phyloP scores from a whole-genome alignment of 2,888 invertebrate species.

The Leptinotarsa tumamoca region DNA sequence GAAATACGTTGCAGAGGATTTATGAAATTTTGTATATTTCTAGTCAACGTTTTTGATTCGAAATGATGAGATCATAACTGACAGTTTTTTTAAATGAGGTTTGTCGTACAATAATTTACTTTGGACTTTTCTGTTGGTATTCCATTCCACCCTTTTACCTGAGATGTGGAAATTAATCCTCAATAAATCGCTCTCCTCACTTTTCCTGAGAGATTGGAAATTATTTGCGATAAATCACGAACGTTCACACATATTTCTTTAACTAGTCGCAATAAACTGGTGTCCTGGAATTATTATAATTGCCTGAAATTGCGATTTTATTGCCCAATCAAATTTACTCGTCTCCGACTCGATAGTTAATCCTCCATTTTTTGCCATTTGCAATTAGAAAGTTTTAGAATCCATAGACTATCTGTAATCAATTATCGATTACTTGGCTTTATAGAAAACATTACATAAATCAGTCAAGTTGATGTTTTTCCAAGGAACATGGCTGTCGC shows the following conservation, averaged over 20 bases:
- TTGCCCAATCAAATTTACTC: not conserved
- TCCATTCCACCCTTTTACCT: no score
- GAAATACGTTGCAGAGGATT: no score
- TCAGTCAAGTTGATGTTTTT: not conserved
- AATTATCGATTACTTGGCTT: conserved; percentile 34
- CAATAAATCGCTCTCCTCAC: no score
- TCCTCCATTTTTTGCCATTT: not conserved
- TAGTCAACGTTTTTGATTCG: no score
- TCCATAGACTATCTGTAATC: conserved; percentile 10
- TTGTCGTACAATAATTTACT: no score
- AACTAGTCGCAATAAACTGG: not conserved
- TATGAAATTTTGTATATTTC: no score
- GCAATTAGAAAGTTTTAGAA: not conserved
- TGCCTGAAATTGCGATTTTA: not conserved
- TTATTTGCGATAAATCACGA: no score
- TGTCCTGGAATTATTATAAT: not conserved
- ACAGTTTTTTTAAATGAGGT: no score
- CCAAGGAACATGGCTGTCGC: not conserved
- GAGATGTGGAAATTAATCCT: no score
- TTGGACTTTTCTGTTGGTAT: no score
- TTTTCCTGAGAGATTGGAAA: no score
- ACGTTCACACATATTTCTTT: not conserved
- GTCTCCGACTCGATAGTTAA: not conserved
- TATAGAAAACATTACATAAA: conserved; percentile 17
- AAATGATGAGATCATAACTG: no score